Percentiles rank a stretch among this genome's conserved stretches.
These are phyloP conservation scores for Hypolimnas misippus DNA, from an alignment of 2,888 invertebrate species.

Conservation along the genomic window DNA sequence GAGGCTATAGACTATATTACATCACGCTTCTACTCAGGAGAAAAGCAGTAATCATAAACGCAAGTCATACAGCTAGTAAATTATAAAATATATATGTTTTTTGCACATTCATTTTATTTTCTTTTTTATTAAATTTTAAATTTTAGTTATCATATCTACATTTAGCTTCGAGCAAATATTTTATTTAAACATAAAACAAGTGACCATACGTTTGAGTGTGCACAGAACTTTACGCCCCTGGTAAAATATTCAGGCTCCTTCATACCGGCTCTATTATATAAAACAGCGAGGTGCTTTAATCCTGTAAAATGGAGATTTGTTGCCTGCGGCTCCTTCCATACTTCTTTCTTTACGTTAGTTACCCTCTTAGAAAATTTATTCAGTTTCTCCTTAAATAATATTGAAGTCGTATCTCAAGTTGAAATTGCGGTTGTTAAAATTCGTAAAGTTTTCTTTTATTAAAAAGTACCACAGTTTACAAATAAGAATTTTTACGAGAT, in stretches of 20 bases:
- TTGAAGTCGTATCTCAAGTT: conserved; percentile 42
- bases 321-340: conserved; percentile 57
- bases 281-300: conserved; percentile 69
- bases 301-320: conserved; percentile 73
- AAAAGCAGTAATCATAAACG: no score
- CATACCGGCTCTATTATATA: conserved; percentile 61
- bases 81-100: no score
- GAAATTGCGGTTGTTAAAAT: conserved; percentile 42
- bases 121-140: no score
- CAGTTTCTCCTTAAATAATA: conserved; percentile 56
- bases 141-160: no score
- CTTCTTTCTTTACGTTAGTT: conserved; percentile 64
- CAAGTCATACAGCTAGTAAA: no score
- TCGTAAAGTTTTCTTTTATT: conserved; percentile 37
- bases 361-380: conserved; percentile 62
- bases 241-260: conserved; percentile 60
- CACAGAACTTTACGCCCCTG: conserved; percentile 48
- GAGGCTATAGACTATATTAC: no score
- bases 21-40: no score
- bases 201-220: conserved; percentile 16
- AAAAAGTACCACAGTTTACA: conserved; percentile 52
- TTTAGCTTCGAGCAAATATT: no score
- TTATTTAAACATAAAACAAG: neutral
- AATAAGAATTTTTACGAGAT: conserved; percentile 51
- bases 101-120: no score